Base-by-base conservation (phyloP, 2,797 vertebrate genomes). In the Crypturellus tataupa region DNA sequence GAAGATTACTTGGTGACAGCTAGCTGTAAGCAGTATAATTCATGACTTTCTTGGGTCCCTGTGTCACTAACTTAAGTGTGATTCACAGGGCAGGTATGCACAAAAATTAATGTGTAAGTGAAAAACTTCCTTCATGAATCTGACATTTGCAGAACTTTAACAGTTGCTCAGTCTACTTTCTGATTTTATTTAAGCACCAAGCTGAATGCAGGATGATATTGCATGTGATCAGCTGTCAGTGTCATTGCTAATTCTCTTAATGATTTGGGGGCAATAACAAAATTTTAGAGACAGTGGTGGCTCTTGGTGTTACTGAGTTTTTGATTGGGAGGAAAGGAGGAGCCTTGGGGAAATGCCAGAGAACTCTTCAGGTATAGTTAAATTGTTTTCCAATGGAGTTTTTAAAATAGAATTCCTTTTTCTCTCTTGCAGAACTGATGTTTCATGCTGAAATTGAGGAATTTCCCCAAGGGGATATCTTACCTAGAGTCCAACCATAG, bases 361-460 rank as follows among this genome's bases (percentile, higher is more conserved):
- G 6, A 58, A 23, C 17, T 92, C 93, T 69, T 70, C 10, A 40
- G 33, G 20, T 81, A 27, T 70, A 71, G 62, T 29, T 31, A 67
- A 63, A 68, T 29, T 4, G 2, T 70, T 68, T 31, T 79, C 37
- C 39, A 18, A n/a, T 39, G 24, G 63, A 90, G 86, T 37, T 55
- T 96, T 82, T 70, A 78, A 93, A 63, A 85, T 5, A 4, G 47
- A 29, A 73, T 88, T 94, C 5, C 89, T 69, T 87, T 63, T 42
- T 93, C 67, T 87, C 71, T 87, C 55, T 80, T 92, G 56, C 72
- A 99, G 99, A 98, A 85, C 97, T 98, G 76, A 98, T 99, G 95
- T 98, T 98, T 97, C 97, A 98, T 72, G 98, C 98, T 97, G 98
- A 98, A 96, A 91, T 98, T 1, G 98, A 98, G 51, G 98, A 99